Conservation (phyloP, 1,140 invertebrate genomes). For the Nasonia vitripennis region DNA sequence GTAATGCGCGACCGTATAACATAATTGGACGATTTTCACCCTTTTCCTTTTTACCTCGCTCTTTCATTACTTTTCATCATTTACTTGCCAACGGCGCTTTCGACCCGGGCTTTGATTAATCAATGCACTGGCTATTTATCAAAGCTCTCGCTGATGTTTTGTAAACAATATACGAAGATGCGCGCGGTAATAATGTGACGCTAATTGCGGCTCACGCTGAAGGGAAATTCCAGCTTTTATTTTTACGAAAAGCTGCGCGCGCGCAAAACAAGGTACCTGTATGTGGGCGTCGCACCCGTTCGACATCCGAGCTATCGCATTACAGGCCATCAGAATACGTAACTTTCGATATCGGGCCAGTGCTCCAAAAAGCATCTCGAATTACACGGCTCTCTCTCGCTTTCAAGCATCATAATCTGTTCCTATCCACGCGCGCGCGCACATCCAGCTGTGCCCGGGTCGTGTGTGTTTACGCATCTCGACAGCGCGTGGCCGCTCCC, state of each 20-base stretch:
- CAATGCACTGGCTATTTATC: no score
- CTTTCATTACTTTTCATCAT: not conserved
- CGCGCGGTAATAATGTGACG: no score
- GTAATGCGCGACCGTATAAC: slow-evolving; percentile 20
- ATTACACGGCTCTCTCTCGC: not conserved
- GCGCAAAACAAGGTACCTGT: no score
- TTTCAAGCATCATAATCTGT: not conserved
- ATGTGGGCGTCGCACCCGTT: no score
- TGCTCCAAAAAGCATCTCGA: slow-evolving; percentile 2
- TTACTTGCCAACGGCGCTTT: not conserved
- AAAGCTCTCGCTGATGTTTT: no score
- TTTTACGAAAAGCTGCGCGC: no score
- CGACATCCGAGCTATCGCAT: no score
- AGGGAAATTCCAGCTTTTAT: no score
- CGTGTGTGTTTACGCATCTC: not conserved
- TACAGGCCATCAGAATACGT: not conserved
- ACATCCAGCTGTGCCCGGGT: not conserved
- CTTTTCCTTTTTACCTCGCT: not conserved
- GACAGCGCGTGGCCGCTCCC: not conserved
- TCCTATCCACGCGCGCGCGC: not conserved
- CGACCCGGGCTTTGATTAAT: not conserved
- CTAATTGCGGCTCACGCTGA: no score
- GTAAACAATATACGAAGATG: no score
- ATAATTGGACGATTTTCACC: slow-evolving; percentile 23
- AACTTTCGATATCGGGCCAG: slow-evolving; percentile 10